These are phyloP conservation scores for Apotomis turbidana DNA, from an alignment of 2,888 invertebrate genomes.

Conservation along the genomic window DNA sequence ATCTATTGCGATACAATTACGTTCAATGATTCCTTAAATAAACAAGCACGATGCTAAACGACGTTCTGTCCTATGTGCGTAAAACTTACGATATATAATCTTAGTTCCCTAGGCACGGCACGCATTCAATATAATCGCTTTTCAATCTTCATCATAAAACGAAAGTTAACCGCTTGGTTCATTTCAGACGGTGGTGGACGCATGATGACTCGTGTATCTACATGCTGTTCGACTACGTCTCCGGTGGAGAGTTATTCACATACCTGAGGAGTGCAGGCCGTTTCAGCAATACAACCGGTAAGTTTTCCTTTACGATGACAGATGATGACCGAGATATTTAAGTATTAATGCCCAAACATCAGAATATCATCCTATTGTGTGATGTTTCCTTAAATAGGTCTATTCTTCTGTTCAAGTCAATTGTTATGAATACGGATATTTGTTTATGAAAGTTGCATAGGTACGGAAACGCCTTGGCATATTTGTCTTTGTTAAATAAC, in stretches of 20 bases:
- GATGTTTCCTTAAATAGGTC: no score
- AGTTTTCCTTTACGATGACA: slow-evolving; percentile 48
- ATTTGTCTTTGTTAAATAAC: no score
- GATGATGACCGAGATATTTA: not conserved
- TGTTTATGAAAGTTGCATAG: not conserved
- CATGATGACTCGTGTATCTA: slow-evolving; percentile 96
- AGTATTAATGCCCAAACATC: no score
- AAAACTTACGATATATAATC: no score
- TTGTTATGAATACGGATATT: not conserved
- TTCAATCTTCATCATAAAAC: not conserved
- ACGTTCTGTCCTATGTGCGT: not conserved
- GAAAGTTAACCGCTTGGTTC: not conserved
- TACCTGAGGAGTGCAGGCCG: slow-evolving; percentile 96
- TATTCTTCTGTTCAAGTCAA: not conserved
- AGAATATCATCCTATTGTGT: no score
- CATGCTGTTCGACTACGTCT: slow-evolving; percentile 98
- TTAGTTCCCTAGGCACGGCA: not conserved
- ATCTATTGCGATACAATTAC: slow-evolving; percentile 40
- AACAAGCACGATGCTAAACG: slow-evolving; percentile 1
- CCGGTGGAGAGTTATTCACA: slow-evolving; percentile 98
- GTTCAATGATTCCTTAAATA: slow-evolving; percentile 18
- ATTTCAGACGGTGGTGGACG: slow-evolving; percentile 93
- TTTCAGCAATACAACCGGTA: slow-evolving; percentile 92
- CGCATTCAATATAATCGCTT: not conserved
- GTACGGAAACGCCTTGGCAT: not conserved